These are phyloP conservation scores for Perizoma flavofasciatum DNA, from an alignment of 2,888 invertebrate species.

Conservation along the genomic window DNA sequence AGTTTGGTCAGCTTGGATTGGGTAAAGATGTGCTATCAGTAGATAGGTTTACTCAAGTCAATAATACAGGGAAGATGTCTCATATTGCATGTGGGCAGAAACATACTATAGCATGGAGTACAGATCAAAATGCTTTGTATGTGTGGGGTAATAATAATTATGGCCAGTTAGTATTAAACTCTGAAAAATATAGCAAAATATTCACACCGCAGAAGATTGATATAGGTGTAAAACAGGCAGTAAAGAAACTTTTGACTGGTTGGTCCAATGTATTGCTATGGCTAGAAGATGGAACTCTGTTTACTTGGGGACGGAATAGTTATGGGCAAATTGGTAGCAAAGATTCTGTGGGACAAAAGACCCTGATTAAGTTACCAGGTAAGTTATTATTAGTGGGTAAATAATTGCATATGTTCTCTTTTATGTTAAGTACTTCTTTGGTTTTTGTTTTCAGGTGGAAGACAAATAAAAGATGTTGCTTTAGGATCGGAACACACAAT, in stretches of 20 bases:
- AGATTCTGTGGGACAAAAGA: slow-evolving; percentile 58
- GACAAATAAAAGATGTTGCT: slow-evolving; percentile 82
- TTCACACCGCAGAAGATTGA: slow-evolving; percentile 82
- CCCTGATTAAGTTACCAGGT: slow-evolving; percentile 69
- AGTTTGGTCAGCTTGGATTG: slow-evolving; percentile 87
- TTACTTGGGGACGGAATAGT: slow-evolving; percentile 91
- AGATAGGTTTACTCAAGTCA: slow-evolving; percentile 80
- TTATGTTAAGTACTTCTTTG: not conserved
- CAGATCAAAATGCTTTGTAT: slow-evolving; percentile 84
- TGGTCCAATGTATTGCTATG: slow-evolving; percentile 91
- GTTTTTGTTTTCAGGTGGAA: slow-evolving; percentile 61
- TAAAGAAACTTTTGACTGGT: slow-evolving; percentile 86
- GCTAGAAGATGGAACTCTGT: slow-evolving; percentile 85
- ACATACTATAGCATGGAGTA: slow-evolving; percentile 86
- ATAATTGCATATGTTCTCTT: not conserved
- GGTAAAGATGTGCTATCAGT: slow-evolving; percentile 63
- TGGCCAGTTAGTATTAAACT: slow-evolving; percentile 88
- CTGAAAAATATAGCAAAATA: slow-evolving; percentile 76
- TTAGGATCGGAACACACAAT: slow-evolving; percentile 93
- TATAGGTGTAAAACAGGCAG: slow-evolving; percentile 79
- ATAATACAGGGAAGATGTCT: slow-evolving; percentile 81
- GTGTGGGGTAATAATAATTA: slow-evolving; percentile 94
- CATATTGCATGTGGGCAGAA: slow-evolving; percentile 92
- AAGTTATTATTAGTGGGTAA: slow-evolving; percentile 32
- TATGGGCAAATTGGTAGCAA: slow-evolving; percentile 89